Base-by-base conservation (phyloP, 2,113 vertebrate species). In the Rallus limicola region DNA sequence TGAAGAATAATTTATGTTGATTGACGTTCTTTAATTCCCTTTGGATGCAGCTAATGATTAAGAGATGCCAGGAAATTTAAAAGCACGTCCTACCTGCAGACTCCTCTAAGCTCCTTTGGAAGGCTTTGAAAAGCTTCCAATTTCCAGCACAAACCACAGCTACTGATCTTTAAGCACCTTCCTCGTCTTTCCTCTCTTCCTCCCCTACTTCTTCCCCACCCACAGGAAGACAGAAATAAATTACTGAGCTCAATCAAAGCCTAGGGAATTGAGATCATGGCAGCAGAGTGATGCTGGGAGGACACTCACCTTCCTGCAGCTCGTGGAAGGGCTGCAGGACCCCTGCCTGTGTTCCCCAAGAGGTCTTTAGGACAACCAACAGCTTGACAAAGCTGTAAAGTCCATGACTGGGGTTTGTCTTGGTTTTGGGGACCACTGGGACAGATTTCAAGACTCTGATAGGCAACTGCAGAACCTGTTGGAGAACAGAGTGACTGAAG, bases 1-100 rank as follows among this genome's bases (percentile, higher is more conserved):
- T 44, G 88, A 96, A 96, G 88, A 94, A 96, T 96, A 94, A 97
- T 83, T 96, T 94, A 82, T 90, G 79, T 77, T 97, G 94, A 97
- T 82, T 96, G 97, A 94, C 72, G 4, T 93, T 64, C 91, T 89
- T 86, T 92, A 96, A 96, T 97, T 95, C 95, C 88, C 88, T 69
- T 82, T 64, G 97, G 95, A 95, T 92, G 79, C 90, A 92, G 89
- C 80, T 88, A 88, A 94, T 93, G 94, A 97, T 97, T 93, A 94
- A 93, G 94, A 90, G 94, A 91, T 94, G 93, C 90, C 92, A 93
- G 74, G 79, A 92, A 90, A 90, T 79, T 78, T 83, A 75, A 93
- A 90, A 88, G 77, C 70, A 70, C 26, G 11, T 92, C 81, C 91
- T 95, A 96, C 94, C 96, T 94, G 95, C 0, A 0, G 80, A 79